Conservation (phyloP, 92 coral and sea anemone species). For the Parazoanthus atlanticus region DNA sequence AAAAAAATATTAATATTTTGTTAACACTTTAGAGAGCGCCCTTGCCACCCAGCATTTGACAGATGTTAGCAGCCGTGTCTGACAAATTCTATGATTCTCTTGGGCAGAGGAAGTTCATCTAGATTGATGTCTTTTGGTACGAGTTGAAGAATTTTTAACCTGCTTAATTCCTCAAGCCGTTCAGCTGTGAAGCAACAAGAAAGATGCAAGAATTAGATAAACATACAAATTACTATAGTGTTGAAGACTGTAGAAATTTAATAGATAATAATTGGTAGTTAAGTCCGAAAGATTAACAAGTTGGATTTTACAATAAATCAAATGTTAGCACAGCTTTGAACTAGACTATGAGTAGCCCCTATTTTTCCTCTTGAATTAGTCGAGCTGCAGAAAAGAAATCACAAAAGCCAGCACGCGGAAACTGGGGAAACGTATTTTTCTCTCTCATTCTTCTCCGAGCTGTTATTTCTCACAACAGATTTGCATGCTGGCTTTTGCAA, state of each 20-base stretch:
- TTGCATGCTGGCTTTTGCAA: too few species aligned
- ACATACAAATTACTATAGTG: too few species aligned
- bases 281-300: background rate
- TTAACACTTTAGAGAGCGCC: background rate
- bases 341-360: too few species aligned
- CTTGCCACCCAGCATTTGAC: background rate
- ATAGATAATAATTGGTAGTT: too few species aligned
- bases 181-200: constrained; percentile 67
- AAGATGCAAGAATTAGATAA: background rate
- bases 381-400: too few species aligned
- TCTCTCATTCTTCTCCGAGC: too few species aligned
- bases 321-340: background rate
- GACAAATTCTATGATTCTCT: constrained; percentile 70
- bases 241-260: too few species aligned
- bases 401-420: too few species aligned
- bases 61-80: constrained; percentile 42
- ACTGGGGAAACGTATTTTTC: too few species aligned
- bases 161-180: constrained; percentile 76
- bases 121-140: constrained; percentile 65
- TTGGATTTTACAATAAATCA: background rate
- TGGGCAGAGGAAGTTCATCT: constrained; percentile 82
- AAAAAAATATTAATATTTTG: background rate
- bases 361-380: too few species aligned
- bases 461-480: too few species aligned
- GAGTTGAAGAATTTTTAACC: constrained; percentile 60